These are phyloP conservation scores for Acanthopagrus latus DNA, from an alignment of 2,797 vertebrate species.

Conservation along the genomic window DNA sequence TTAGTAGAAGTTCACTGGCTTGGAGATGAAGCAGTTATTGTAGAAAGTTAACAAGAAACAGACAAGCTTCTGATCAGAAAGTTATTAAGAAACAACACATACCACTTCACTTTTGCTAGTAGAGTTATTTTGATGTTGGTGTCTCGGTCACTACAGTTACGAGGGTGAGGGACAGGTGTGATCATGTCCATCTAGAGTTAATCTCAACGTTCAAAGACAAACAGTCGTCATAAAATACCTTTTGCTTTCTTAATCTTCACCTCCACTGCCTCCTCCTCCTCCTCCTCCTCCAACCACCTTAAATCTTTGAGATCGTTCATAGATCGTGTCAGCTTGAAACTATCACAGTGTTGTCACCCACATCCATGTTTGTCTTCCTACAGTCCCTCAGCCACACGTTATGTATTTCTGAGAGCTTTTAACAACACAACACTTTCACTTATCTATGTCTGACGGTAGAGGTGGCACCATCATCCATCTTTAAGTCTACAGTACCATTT, in stretches of 20 bases:
- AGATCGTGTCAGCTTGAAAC: slow-evolving; percentile 50
- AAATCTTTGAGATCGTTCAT: slow-evolving; percentile 72
- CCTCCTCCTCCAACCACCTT: slow-evolving; percentile 73
- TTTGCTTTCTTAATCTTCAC: slow-evolving; percentile 68
- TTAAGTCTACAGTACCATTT: not conserved
- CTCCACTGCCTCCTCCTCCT: slow-evolving; percentile 54
- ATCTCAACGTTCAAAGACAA: not conserved
- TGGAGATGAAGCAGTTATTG: not conserved
- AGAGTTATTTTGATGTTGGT: not conserved
- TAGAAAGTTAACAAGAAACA: not conserved
- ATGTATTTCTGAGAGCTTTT: not conserved
- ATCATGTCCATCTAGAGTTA: slow-evolving; percentile 5
- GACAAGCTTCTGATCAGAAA: not conserved
- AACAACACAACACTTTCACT: not conserved
- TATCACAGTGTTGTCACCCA: slow-evolving; percentile 6
- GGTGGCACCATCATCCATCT: not conserved
- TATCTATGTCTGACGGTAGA: not conserved
- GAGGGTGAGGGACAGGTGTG: not conserved
- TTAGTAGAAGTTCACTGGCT: slow-evolving; percentile 2
- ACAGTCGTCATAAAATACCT: slow-evolving; percentile 58
- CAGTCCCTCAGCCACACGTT: not conserved
- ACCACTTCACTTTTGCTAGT: not conserved
- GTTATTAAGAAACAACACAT: not conserved
- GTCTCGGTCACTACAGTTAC: slow-evolving; percentile 27
- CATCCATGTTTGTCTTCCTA: not conserved